These are phyloP conservation scores for Aleadryas rufinucha DNA, from an alignment of 2,113 vertebrate species.

Conservation along the genomic window DNA sequence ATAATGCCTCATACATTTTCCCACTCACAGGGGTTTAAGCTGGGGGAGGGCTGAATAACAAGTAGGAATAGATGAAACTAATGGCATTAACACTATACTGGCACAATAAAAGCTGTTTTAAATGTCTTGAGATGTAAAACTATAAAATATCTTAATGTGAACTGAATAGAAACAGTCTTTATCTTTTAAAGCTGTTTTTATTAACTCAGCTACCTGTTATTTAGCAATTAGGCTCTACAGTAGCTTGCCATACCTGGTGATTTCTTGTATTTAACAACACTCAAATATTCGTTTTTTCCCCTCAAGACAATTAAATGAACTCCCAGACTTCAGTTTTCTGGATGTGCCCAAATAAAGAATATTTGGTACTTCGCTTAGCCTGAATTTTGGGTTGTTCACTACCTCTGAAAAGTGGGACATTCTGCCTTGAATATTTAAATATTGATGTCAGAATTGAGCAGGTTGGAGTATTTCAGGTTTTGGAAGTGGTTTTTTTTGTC, in stretches of 20 bases:
- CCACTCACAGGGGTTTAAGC: slow-evolving; percentile 28
- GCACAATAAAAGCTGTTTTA: background rate
- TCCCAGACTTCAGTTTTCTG: background rate
- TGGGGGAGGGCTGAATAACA: slow-evolving; percentile 7
- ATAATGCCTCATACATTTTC: slow-evolving; percentile 26
- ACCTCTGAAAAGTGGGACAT: slow-evolving; percentile 17
- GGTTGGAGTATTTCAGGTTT: slow-evolving; percentile 47
- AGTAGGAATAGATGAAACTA: slow-evolving; percentile 10
- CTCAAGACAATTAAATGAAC: background rate
- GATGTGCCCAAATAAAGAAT: background rate
- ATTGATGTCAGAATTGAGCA: slow-evolving; percentile 48
- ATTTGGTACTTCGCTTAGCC: background rate
- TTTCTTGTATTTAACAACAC: background rate
- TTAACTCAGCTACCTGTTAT: background rate
- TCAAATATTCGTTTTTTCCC: background rate
- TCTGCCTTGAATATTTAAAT: slow-evolving; percentile 36
- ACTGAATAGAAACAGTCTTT: background rate
- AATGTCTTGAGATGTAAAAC: background rate
- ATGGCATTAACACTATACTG: background rate
- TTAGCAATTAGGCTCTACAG: background rate
- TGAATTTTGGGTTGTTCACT: slow-evolving; percentile 8
- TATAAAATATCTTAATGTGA: background rate
- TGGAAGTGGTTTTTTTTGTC: background rate
- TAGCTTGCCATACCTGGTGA: background rate
- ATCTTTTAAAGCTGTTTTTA: background rate